Evolutionary conservation across 2,888 invertebrate genomes (phyloP).

Genomic region (Catonia carolina): DNA sequence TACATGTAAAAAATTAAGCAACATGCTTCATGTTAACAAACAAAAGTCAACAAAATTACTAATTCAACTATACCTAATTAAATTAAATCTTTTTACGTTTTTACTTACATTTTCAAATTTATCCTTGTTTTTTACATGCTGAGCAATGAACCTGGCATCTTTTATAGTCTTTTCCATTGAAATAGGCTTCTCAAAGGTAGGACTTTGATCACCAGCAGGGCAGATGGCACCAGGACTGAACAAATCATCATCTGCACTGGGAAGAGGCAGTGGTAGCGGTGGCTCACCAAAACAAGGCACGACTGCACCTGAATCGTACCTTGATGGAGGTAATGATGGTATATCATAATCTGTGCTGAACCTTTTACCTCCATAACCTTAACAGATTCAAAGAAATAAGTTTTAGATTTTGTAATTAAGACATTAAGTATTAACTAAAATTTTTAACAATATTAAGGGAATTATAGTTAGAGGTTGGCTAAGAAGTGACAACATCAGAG

Average conservation of each 20-base stretch:
- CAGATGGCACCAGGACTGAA: constrained; percentile 54
- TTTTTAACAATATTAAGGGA: too few species aligned
- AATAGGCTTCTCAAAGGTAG: constrained; percentile 69
- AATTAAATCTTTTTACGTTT: too few species aligned
- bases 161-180: constrained; percentile 83
- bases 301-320: constrained; percentile 46
- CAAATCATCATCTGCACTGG: constrained; percentile 76
- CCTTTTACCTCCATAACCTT: constrained; percentile 46
- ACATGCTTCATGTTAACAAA: too few species aligned
- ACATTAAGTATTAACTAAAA: too few species aligned
- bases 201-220: constrained; percentile 46
- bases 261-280: constrained; percentile 56
- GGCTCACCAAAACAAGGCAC: constrained; percentile 59
- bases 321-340: constrained; percentile 46
- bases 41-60: too few species aligned
- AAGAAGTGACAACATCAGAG: too few species aligned
- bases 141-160: constrained; percentile 89
- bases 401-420: too few species aligned
- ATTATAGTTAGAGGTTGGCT: too few species aligned
- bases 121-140: constrained; percentile 91
- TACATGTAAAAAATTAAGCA: too few species aligned
- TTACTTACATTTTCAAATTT: constrained; percentile 85
- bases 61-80: too few species aligned
- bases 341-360: constrained; percentile 67
- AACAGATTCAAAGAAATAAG: too few species aligned